Evolutionary conservation across 2,113 vertebrate genomes (phyloP), one percentile per base, ranked within the genome.

Genomic region (Platanista minor): DNA sequence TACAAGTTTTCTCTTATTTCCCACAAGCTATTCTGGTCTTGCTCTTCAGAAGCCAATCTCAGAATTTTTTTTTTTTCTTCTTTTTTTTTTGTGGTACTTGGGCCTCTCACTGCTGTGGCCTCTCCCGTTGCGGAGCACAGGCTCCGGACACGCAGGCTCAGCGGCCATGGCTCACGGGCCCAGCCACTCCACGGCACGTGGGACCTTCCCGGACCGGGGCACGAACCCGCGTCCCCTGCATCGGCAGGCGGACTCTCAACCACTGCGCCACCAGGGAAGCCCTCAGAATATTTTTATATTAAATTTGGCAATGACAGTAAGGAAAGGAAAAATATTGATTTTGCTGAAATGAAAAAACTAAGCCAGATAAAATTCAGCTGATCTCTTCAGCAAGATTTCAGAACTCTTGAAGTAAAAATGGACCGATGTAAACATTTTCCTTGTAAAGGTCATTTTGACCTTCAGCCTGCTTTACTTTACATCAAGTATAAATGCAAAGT

Each of bases 61-160:
- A 96, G 74, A 94, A 88, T 87, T 92, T 88, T 84, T 97, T 96
- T 87, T n/a, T n/a, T n/a, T n/a, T n/a, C n/a, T n/a, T n/a, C n/a
- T n/a, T n/a, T n/a, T n/a, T n/a, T n/a, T n/a, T n/a, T n/a, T n/a
- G n/a, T n/a, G n/a, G n/a, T n/a, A n/a, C n/a, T n/a, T n/a, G n/a
- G n/a, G n/a, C n/a, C n/a, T n/a, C n/a, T n/a, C n/a, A n/a, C n/a
- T n/a, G n/a, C n/a, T n/a, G n/a, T n/a, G n/a, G n/a, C n/a, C n/a
- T n/a, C n/a, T n/a, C n/a, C n/a, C n/a, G n/a, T n/a, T n/a, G n/a
- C n/a, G n/a, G n/a, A n/a, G n/a, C n/a, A n/a, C n/a, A n/a, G n/a
- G n/a, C n/a, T n/a, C n/a, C n/a, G n/a, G n/a, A n/a, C n/a, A n/a
- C n/a, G n/a, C n/a, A n/a, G n/a, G n/a, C n/a, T n/a, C n/a, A n/a